Evolutionary conservation across 1,140 invertebrate species (phyloP).

Genomic region (Whitmania pigra): DNA sequence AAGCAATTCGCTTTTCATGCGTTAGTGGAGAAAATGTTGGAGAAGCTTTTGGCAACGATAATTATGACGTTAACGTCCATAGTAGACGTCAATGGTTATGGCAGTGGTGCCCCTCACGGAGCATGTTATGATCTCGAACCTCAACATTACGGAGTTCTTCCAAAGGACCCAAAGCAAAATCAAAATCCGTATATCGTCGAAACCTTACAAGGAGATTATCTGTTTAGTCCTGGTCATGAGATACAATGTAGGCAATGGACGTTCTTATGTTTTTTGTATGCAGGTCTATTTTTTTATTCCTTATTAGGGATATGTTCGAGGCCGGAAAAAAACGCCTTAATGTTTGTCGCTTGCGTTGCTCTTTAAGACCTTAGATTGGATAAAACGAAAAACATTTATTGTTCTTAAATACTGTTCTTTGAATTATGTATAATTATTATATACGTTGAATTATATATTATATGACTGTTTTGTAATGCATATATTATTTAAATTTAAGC

Average conservation of each 20-base stretch:
- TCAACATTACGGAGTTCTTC: neutral
- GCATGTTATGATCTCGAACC: constrained; percentile 4
- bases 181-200: neutral
- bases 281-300: neutral
- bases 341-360: neutral
- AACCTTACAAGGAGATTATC: neutral
- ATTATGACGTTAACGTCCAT: too few relatives aligned
- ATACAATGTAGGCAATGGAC: neutral
- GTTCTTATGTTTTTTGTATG: neutral
- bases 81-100: neutral
- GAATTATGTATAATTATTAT: too few relatives aligned
- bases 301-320: neutral
- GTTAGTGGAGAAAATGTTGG: neutral
- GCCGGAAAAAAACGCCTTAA: neutral
- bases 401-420: too few relatives aligned
- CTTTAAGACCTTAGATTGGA: neutral
- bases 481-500: neutral
- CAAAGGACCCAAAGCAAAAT: neutral
- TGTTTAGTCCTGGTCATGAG: neutral
- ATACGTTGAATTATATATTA: too few relatives aligned
- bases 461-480: neutral
- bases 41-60: too few relatives aligned
- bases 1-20: neutral
- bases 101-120: neutral
- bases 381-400: neutral